Conservation (phyloP, 2,888 invertebrate species). For the Celastrina argiolus region DNA sequence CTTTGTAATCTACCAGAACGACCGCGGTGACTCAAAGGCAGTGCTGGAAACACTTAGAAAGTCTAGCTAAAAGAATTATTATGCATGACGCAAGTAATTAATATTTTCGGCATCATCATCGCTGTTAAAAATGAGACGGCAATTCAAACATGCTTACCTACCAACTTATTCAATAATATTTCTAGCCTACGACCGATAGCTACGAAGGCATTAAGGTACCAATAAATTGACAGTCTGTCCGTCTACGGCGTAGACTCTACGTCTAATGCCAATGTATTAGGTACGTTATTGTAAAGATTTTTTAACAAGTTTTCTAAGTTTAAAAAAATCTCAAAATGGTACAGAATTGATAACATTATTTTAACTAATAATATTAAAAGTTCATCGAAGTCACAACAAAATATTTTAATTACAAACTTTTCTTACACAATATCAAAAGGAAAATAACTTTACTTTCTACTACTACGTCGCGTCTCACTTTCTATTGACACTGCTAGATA, state of each 20-base stretch:
- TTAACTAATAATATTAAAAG: not conserved
- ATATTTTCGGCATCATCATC: not conserved
- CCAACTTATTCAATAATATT: too few relatives aligned
- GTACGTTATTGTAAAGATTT: too few relatives aligned
- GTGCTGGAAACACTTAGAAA: slow-evolving; percentile 6
- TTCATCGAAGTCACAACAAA: not conserved
- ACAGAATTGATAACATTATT: not conserved
- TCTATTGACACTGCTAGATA: too few relatives aligned
- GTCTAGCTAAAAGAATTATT: not conserved
- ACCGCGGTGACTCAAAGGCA: not conserved
- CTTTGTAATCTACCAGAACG: slow-evolving; percentile 14
- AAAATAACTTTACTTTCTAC: too few relatives aligned
- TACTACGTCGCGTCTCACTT: too few relatives aligned
- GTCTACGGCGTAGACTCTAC: too few relatives aligned
- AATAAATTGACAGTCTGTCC: too few relatives aligned
- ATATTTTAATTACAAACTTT: not conserved
- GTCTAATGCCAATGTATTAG: not conserved
- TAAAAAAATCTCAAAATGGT: too few relatives aligned
- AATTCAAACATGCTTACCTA: not conserved
- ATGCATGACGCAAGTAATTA: not conserved
- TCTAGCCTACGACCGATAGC: too few relatives aligned
- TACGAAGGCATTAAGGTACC: too few relatives aligned
- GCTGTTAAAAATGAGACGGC: not conserved
- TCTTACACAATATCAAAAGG: too few relatives aligned
- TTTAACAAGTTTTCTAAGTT: too few relatives aligned